Evolutionary conservation across 1,140 invertebrate species (phyloP), one percentile per base, ranked within the genome.

Genomic region (Calephelis virginiensis): DNA sequence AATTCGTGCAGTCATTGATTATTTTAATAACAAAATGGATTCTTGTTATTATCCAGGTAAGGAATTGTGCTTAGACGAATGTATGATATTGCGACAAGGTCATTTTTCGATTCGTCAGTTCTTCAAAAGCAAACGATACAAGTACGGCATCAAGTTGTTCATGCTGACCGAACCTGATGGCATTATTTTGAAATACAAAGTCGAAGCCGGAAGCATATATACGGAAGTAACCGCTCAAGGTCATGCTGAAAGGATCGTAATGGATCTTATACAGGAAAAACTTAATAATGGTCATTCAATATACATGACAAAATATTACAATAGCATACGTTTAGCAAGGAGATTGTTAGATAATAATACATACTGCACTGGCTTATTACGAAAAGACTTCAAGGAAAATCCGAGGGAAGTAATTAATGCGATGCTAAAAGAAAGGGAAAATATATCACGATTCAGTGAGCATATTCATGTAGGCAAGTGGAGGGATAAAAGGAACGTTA

Each of bases 21-120:
- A 62, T 47, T 62, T 62, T 9, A 62, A 62, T 62, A 62, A 14
- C 14, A 62, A 62, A 40, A 63, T 63, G 61, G 61, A 63, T 13
- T 14, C 17, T 28, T 56, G 53, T 28, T 56, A 56, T 56, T 56
- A 56, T 56, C 53, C 53, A 56, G 53, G 53, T 3, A 56, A 56
- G 28, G 53, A 56, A 12, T 56, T 56, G 28, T 56, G 53, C 28
- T 56, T 56, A 14, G 53, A 56, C 17, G 53, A 56, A 28, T 56
- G 17, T 6, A 56, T 56, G 53, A 56, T 56, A 28, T 37, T 56
- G 17, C 53, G 53, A 9, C 53, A 56, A 28, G 53, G 53, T 37
- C 11, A 10, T 28, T 56, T 56, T 11, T 37, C 53, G 28, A 28
- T 56, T 56, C 17, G 53, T 6, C 53, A 56, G 28, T 37, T 56